Percentiles rank a stretch among this genome's conserved stretches.
Conservation (phyloP, 2,888 invertebrate genomes). For the Lobophora halterata region DNA sequence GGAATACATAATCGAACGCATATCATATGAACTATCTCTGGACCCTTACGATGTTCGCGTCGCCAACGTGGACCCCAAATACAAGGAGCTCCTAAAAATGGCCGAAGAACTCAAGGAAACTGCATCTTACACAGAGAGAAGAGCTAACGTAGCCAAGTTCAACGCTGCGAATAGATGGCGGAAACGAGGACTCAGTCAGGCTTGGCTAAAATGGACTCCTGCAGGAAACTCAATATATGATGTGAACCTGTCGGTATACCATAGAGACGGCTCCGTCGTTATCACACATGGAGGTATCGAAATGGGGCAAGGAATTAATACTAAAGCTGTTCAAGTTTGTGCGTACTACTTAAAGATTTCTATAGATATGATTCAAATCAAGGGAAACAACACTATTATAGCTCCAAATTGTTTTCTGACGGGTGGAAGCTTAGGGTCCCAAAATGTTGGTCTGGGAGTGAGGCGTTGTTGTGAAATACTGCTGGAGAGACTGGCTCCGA, state of each 20-base stretch:
- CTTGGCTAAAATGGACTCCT: too few species aligned
- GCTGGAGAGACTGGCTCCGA: conserved; percentile 31
- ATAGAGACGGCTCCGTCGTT: conserved; percentile 82
- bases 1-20: conserved; percentile 83
- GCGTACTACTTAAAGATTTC: conserved; percentile 84
- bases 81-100: conserved; percentile 52
- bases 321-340: conserved; percentile 83
- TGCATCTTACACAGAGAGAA: conserved; percentile 74
- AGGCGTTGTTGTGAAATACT: conserved; percentile 34
- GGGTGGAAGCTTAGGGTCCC: conserved; percentile 81
- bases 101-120: conserved; percentile 70
- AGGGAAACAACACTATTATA: conserved; percentile 80
- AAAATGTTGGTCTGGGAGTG: conserved; percentile 40
- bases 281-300: conserved; percentile 68
- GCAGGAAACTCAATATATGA: too few species aligned
- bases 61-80: conserved; percentile 66
- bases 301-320: conserved; percentile 85
- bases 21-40: conserved; percentile 71
- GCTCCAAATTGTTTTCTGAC: conserved; percentile 83
- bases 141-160: conserved; percentile 69
- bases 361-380: conserved; percentile 82
- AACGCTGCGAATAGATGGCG: conserved; percentile 86
- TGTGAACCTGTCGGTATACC: conserved; percentile 32
- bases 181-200: conserved; percentile 84
- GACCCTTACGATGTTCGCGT: conserved; percentile 80